These are phyloP conservation scores for Hippocampus abdominalis DNA, from an alignment of 2,113 vertebrate genomes.

Conservation along the genomic window DNA sequence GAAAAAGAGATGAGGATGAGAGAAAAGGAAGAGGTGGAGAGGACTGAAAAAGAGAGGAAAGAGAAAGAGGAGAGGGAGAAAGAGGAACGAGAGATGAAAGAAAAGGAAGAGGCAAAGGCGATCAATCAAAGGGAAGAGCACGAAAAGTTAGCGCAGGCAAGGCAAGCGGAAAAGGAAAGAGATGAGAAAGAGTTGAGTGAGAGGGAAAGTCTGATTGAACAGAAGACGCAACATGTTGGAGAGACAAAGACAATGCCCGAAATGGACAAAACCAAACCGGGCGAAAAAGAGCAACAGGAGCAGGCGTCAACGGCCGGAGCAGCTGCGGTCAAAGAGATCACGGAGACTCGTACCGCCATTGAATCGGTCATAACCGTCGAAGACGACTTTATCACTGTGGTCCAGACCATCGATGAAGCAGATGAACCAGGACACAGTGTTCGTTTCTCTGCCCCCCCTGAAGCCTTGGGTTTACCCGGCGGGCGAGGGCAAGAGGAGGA, in stretches of 20 bases:
- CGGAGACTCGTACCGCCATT: constrained; percentile 80
- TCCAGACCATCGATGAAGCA: constrained; percentile 91
- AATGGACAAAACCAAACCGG: background rate
- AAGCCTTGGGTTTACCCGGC: constrained; percentile 53
- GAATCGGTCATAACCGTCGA: constrained; percentile 96
- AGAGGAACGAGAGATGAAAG: constrained; percentile 18
- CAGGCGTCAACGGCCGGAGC: constrained; percentile 40
- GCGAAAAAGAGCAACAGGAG: constrained; percentile 23
- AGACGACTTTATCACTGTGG: constrained; percentile 96
- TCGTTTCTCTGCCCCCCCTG: constrained; percentile 83
- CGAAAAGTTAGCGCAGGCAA: background rate
- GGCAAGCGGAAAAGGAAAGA: constrained; percentile 4
- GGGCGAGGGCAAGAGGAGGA: constrained; percentile 68
- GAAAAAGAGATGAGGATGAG: constrained; percentile 8
- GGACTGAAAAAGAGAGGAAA: constrained; percentile 15
- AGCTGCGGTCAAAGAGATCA: constrained; percentile 44
- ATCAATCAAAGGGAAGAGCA: constrained; percentile 7
- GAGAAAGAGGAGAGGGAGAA: constrained; percentile 11
- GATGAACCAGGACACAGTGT: constrained; percentile 88
- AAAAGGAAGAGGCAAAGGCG: constrained; percentile 13
- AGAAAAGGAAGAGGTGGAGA: constrained; percentile 15
- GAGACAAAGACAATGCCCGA: background rate
- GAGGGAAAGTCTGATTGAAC: constrained; percentile 1
- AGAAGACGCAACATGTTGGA: constrained; percentile 13
- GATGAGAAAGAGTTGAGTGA: constrained; percentile 11